phyloP scores from a whole-genome alignment of 2,888 invertebrate species.

The Salpingus planirostris region DNA sequence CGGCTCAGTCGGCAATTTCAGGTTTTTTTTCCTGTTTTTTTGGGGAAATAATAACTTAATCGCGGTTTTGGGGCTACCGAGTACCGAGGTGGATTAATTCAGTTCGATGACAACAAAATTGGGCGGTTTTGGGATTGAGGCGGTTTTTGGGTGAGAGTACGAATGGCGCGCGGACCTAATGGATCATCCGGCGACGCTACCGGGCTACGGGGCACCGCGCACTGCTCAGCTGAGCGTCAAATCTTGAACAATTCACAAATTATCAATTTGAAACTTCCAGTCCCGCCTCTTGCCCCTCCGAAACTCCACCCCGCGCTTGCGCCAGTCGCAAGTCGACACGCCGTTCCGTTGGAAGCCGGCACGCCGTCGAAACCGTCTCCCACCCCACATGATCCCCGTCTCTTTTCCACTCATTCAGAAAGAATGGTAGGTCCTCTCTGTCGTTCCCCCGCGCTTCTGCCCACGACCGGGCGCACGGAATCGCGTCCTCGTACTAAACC shows the following conservation, averaged over 20 bases:
- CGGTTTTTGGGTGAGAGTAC: no score
- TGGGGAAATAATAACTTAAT: no score
- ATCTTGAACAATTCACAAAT: constrained; percentile 44
- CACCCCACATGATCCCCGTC: constrained; percentile 26
- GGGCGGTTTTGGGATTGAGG: no score
- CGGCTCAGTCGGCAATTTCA: no score
- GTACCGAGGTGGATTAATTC: no score
- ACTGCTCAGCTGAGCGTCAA: constrained; percentile 39
- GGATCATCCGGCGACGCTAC: not conserved
- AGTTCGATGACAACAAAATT: no score
- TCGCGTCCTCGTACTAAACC: constrained; percentile 43
- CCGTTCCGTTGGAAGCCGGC: constrained; percentile 23
- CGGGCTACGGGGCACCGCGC: constrained; percentile 16
- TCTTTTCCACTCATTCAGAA: constrained; percentile 17
- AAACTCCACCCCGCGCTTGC: constrained; percentile 41
- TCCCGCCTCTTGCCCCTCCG: constrained; percentile 35
- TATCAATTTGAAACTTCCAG: constrained; percentile 40
- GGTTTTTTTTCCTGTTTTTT: no score
- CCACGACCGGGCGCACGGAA: constrained; percentile 29
- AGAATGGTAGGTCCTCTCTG: constrained; percentile 12
- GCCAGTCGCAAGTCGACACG: constrained; percentile 28
- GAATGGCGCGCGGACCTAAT: no score
- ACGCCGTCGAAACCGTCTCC: constrained; percentile 30
- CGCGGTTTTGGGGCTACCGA: no score
- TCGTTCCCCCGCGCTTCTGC: constrained; percentile 19